phyloP scores from a whole-genome alignment of 2,113 vertebrate genomes.

The Hippocampus guttulatus region DNA sequence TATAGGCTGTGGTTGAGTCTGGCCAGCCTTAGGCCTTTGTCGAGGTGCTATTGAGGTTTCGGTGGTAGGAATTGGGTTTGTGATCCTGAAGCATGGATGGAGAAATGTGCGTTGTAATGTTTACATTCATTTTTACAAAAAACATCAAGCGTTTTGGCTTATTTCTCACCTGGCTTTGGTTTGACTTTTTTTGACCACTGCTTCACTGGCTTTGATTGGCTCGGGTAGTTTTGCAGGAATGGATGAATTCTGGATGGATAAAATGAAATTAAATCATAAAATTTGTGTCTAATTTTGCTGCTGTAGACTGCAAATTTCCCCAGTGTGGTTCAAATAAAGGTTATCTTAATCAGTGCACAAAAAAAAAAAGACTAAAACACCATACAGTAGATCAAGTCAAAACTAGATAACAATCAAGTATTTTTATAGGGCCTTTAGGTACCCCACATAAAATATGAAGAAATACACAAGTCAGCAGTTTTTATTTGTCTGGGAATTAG shows the following conservation, averaged over 20 bases:
- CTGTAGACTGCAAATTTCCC: too few species aligned
- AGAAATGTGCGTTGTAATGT: not conserved
- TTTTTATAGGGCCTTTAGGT: not conserved
- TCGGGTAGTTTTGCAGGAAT: conserved; percentile 93
- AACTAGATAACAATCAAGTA: not conserved
- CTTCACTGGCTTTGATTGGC: conserved; percentile 93
- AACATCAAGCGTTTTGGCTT: not conserved
- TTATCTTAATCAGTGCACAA: not conserved
- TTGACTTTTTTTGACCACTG: conserved; percentile 94
- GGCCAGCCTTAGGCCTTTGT: conserved; percentile 93
- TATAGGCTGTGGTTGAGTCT: conserved; percentile 87
- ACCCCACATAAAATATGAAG: not conserved
- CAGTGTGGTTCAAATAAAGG: too few species aligned
- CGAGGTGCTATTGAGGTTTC: conserved; percentile 97
- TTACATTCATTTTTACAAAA: not conserved
- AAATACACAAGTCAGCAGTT: not conserved
- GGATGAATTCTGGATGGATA: conserved; percentile 76
- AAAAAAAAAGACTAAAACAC: not conserved
- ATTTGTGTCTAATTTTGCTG: not conserved
- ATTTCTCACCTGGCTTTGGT: conserved; percentile 88
- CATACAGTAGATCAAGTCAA: not conserved
- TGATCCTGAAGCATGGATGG: conserved; percentile 72
- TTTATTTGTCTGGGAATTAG: not conserved
- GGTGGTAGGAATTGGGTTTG: conserved; percentile 87
- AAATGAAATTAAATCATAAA: not conserved